Evolutionary conservation across 2,113 vertebrate genomes (phyloP).

Genomic region (Procavia capensis): DNA sequence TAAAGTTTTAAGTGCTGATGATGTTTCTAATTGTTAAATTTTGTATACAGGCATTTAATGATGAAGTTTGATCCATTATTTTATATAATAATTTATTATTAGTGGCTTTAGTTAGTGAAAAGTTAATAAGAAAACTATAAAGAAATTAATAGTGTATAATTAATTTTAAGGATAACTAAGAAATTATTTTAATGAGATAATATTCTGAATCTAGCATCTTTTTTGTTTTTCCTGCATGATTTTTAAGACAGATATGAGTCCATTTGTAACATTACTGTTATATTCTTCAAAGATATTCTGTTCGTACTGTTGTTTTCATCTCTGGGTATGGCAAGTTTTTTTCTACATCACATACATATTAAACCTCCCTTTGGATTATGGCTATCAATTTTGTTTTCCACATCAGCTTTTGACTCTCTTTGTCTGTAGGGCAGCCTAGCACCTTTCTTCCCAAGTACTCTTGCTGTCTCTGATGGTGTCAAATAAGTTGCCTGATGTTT

Average conservation of each 20-base stretch:
- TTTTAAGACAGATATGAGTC: neutral
- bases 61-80: neutral
- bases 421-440: neutral
- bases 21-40: conserved; percentile 38
- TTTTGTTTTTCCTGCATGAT: neutral
- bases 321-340: neutral
- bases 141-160: neutral
- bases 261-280: neutral
- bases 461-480: neutral
- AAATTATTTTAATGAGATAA: conserved; percentile 41
- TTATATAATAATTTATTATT: neutral
- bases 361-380: neutral
- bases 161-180: neutral
- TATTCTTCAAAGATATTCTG: neutral
- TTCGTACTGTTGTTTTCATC: neutral
- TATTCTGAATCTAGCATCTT: neutral
- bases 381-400: neutral
- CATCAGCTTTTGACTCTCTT: neutral
- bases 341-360: neutral
- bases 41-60: neutral
- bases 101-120: neutral
- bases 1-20: conserved; percentile 44
- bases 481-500: conserved; percentile 33
- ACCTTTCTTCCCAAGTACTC: neutral
- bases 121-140: neutral